phyloP scores from a whole-genome alignment of 1,140 invertebrate genomes.

The Caenorhabditis latens region DNA sequence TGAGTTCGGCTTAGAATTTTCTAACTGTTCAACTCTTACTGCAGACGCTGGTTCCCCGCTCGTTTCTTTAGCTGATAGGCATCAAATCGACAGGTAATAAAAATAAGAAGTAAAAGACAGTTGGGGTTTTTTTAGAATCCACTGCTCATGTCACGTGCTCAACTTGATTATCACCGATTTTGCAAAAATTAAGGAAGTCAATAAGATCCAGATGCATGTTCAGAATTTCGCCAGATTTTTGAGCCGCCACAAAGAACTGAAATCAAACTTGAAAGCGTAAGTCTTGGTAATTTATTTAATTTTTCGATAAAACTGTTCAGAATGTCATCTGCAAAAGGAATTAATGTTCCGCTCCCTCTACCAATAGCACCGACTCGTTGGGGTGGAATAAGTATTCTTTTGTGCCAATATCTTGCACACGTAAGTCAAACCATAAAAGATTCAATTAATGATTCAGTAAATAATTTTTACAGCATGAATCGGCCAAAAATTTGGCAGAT shows the following conservation, averaged over 20 bases:
- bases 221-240: background rate
- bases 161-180: background rate
- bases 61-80: too few relatives aligned
- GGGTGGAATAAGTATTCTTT: background rate
- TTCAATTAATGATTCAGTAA: too few relatives aligned
- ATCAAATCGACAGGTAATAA: too few relatives aligned
- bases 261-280: background rate
- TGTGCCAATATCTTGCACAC: background rate
- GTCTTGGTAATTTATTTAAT: too few relatives aligned
- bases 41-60: too few relatives aligned
- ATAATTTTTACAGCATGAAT: too few relatives aligned
- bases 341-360: background rate
- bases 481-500: background rate
- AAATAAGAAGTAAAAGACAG: too few relatives aligned
- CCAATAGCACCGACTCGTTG: background rate
- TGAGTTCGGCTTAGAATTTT: too few relatives aligned
- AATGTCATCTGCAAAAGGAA: background rate
- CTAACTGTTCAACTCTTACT: too few relatives aligned
- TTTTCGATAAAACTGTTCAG: too few relatives aligned
- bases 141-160: background rate
- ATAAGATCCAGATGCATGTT: background rate
- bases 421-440: too few relatives aligned
- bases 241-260: background rate
- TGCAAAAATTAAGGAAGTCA: background rate
- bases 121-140: background rate